phyloP scores from a whole-genome alignment of 2,888 invertebrate species.

The Thysanoteuthis rhombus region DNA sequence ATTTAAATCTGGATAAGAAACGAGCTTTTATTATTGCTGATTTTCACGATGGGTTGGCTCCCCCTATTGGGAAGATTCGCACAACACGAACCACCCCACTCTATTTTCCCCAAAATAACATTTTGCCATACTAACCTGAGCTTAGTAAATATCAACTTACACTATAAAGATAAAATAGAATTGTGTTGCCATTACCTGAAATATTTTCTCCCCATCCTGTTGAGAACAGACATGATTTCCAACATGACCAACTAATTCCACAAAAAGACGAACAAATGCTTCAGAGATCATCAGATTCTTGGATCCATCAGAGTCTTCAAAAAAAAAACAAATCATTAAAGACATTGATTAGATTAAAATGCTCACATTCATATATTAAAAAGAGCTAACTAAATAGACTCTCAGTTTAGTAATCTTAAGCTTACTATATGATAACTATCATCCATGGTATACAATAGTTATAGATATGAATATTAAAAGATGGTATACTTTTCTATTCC shows the following conservation, averaged over 20 bases:
- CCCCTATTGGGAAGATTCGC: too few species aligned
- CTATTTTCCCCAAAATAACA: background rate
- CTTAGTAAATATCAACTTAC: background rate
- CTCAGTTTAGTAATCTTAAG: background rate
- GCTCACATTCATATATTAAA: background rate
- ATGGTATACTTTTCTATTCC: background rate
- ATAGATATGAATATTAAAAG: background rate
- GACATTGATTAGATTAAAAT: background rate
- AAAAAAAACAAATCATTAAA: background rate
- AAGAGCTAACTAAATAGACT: background rate
- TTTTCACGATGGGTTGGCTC: too few species aligned
- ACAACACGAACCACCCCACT: too few species aligned
- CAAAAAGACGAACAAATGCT: slow-evolving; percentile 81
- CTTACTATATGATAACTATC: background rate
- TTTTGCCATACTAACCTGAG: background rate
- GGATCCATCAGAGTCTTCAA: background rate
- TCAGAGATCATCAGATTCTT: slow-evolving; percentile 78
- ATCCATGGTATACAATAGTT: background rate
- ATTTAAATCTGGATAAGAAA: too few species aligned
- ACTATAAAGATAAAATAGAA: background rate
- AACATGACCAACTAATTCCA: slow-evolving; percentile 80
- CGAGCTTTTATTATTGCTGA: too few species aligned
- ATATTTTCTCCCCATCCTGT: slow-evolving; percentile 67
- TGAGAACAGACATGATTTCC: slow-evolving; percentile 72
- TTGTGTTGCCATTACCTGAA: slow-evolving; percentile 65